Percentiles rank a stretch among this genome's conserved stretches.
Evolutionary conservation across 2,888 invertebrate species (phyloP).

Genomic region (Colletes collaris): DNA sequence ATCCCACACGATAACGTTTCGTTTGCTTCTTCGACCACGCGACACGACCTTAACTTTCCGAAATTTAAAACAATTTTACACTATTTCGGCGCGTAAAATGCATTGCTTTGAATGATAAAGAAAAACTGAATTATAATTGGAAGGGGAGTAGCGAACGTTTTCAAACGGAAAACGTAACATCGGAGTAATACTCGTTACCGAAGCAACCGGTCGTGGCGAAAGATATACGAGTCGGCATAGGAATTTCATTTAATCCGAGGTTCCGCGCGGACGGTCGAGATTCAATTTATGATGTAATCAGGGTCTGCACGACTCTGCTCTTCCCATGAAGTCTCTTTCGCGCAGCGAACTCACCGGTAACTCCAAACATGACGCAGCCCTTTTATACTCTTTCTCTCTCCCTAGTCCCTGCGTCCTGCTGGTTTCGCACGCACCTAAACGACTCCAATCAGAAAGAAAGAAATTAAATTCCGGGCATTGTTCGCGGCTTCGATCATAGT

Average conservation of each 20-base stretch:
- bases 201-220: constrained; percentile 63
- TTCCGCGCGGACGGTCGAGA: constrained; percentile 78
- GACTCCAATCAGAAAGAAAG: constrained; percentile 45
- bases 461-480: constrained; percentile 58
- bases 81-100: no score
- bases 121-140: no score
- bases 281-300: constrained; percentile 81
- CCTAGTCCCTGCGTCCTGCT: background rate
- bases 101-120: no score
- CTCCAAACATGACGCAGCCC: constrained; percentile 55
- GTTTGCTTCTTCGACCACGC: no score
- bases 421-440: constrained; percentile 36
- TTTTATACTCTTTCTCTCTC: constrained; percentile 44
- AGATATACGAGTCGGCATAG: constrained; percentile 79
- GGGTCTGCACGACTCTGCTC: constrained; percentile 60
- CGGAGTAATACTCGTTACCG: constrained; percentile 64
- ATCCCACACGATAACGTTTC: no score
- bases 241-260: constrained; percentile 81
- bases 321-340: constrained; percentile 55
- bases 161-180: constrained; percentile 56
- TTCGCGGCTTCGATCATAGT: constrained; percentile 48
- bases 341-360: constrained; percentile 37
- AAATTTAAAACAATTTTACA: no score
- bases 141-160: constrained; percentile 8
- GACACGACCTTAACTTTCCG: no score